Evolutionary conservation across 2,888 invertebrate species (phyloP), one percentile per base, ranked within the genome.

Genomic region (Seira ritae): DNA sequence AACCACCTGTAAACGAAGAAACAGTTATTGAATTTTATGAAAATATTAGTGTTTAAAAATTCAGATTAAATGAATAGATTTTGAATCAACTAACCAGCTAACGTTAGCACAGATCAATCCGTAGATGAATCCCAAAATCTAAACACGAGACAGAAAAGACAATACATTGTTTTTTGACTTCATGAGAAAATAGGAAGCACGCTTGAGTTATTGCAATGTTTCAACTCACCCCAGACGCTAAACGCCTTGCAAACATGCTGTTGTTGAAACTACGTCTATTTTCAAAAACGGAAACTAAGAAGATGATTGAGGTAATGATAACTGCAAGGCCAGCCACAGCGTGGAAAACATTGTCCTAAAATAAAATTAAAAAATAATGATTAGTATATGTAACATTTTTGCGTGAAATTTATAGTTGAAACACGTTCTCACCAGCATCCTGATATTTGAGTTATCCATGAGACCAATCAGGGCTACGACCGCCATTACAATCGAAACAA

Each of bases 321-420:
- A 87, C 65, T 0, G 87, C 85, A n/a, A 85, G 46, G 1, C 84
- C 78, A 1, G 88, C 88, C 0, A 87, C 80, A 0, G 85, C 22
- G 75, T 88, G 88, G 72, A 81, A 88, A 12, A 86, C 19, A 73
- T 86, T 85, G 23, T 88, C 88, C 88, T 88, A 67, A 12, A 82
- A 72, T 23, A 37, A 8, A 31, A 70, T 1, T 12, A n/a, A 55
- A 62, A 19, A 15, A 15, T 31, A 46, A 60, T n/a, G 20, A 19
- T 70, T 42, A 46, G 46, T 46, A 23, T n/a, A 22, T 22, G 3
- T 12, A 31, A 31, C 24, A n/a, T 62, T 24, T 15, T 55, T 8
- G 8, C 17, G 22, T 8, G 12, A 8, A 31, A 8, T 31, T 31
- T 31, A 31, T 4, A 31, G 3, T 69, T 1, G 24, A 69, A 55